Base-by-base conservation (phyloP, 1,140 invertebrate genomes). In the Neoseiulus cucumeris region DNA sequence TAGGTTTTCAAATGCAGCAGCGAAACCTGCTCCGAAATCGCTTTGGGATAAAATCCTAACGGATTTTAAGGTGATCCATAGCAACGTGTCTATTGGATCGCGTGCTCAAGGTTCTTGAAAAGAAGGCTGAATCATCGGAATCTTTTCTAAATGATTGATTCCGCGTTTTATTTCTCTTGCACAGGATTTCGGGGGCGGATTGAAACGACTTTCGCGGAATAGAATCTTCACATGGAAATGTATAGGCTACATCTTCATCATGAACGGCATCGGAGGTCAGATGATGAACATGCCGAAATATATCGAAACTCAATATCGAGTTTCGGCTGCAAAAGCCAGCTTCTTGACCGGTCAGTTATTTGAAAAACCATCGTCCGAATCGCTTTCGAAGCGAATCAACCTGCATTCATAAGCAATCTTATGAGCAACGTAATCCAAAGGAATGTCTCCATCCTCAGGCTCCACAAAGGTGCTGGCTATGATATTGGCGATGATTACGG, bases 211-310 rank as follows among this genome's bases (percentile, higher is more conserved):
- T 7, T 70, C 82, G 17, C 80, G 75, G 7, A 87, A 87, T 69
- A 80, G 76, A 14, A 81, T 83, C 0, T 76, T 85, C 29, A 82
- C 85, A 77, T 83, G 80, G 71, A 84, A 85, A 68, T 83, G 82
- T 66, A 72, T 85, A 0, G 80, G 83, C 0, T 79, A 80, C 0
- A 25, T 59, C 25, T 59, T 59, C 51, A 59, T 59, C 22, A 25
- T 65, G 20, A 64, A 66, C 42, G 69, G 69, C 17, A 18, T 64
- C n/a, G 33, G 66, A 18, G 69, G 69, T 0, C 64, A 68, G 65
- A 64, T 65, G 18, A 65, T 69, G 30, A 55, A 66, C 55, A 17
- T 70, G n/a, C 69, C 69, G 12, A 70, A 67, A 29, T 70, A 70
- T 47, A 64, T 70, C 22, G 69, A 70, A 44, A 51, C 51, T 14